Evolutionary conservation across 2,113 vertebrate genomes (phyloP), one percentile per base, ranked within the genome.

Genomic region (Brachypteracias leptosomus): DNA sequence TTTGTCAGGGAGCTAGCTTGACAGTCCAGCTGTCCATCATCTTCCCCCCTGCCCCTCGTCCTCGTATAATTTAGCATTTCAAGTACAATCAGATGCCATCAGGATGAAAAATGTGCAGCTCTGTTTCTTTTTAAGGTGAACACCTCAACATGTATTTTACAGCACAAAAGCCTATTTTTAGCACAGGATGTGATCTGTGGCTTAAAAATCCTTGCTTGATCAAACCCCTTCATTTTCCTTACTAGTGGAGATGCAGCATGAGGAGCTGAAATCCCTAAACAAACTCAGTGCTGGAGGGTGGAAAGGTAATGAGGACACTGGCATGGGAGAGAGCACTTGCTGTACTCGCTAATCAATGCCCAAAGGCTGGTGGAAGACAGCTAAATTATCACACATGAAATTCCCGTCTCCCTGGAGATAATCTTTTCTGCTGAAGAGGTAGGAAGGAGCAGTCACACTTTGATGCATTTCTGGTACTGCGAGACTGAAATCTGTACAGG

Each of bases 21-120:
- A 73, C 28, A 66, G 16, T 59, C 25, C 0, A 0, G 66, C 46
- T 2, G 7, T 26, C 40, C 46, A 13, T 66, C 0, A 0, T 38
- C 31, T 61, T 16, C 20, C 3, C 11, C 9, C 12, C 9, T 3
- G 3, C 31, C 4, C 19, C 28, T 4, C 8, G 4, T 12, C 12
- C 7, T 3, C 0, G 2, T 28, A 18, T 35, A 51, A 88, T 88
- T 80, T 35, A 46, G 28, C 36, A 59, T 77, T 93, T 92, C 55
- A 90, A 51, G 17, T 36, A 59, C 29, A 35, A 24, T 35, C 68
- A 40, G 22, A 4, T 6, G 15, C 72, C 55, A 55, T 6, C 35
- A 24, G 18, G 22, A 76, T 77, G 22, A 93, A 88, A 92, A 84
- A 55, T 4, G 10, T 21, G 33, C n/a, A 49, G 75, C 3, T 2